These are phyloP conservation scores for Serrognathus titanus DNA, from an alignment of 2,888 invertebrate species.

Conservation along the genomic window DNA sequence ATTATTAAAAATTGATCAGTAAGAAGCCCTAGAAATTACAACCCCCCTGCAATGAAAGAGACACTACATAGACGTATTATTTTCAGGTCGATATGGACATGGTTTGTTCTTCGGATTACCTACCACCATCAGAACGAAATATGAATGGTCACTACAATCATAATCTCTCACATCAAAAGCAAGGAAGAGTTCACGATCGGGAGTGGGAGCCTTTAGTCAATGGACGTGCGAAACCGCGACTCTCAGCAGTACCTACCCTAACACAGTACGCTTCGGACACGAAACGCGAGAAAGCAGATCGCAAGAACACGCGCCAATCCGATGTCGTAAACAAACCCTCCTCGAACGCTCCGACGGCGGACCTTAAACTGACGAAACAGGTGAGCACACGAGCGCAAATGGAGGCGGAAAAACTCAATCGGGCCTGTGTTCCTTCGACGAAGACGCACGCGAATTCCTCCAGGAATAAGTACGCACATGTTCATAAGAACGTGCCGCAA, in stretches of 20 bases:
- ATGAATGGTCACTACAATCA: constrained; percentile 40
- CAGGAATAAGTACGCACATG: constrained; percentile 22
- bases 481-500: constrained; percentile 19
- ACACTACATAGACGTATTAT: no score
- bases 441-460: constrained; percentile 20
- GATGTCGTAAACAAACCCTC: neutral
- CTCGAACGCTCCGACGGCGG: neutral
- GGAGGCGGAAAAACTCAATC: constrained; percentile 18
- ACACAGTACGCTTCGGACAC: constrained; percentile 32
- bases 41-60: no score
- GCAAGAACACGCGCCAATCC: constrained; percentile 25
- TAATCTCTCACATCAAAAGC: constrained; percentile 21
- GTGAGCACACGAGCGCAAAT: constrained; percentile 10
- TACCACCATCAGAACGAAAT: constrained; percentile 42
- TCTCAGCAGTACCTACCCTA: constrained; percentile 38
- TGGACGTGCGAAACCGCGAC: constrained; percentile 36
- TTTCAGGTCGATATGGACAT: constrained; percentile 54
- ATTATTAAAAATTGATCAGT: no score
- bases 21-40: no score
- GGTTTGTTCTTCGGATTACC: constrained; percentile 52
- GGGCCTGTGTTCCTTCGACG: constrained; percentile 14
- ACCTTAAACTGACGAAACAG: constrained; percentile 13
- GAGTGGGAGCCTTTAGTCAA: constrained; percentile 39
- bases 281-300: constrained; percentile 26
- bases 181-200: constrained; percentile 22